Evolutionary conservation across 2,797 vertebrate genomes (phyloP), one percentile per base, ranked within the genome.

Genomic region (Gila robusta): DNA sequence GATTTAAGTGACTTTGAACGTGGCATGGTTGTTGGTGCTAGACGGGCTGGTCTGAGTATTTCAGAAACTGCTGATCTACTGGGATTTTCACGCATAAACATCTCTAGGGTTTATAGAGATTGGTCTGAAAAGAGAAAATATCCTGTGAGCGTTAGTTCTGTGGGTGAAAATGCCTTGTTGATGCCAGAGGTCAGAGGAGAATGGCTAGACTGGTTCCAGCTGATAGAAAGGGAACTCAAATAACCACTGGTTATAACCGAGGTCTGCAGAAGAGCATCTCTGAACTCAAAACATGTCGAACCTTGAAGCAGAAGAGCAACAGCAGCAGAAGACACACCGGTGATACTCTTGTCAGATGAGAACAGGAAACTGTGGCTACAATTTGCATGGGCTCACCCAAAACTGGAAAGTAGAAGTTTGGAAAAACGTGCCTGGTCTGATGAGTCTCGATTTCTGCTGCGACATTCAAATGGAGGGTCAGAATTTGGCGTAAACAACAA

Each of bases 401-500:
- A 28, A 64, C 6, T 16, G 5, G 5, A 64, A 12, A 64, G 14
- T 6, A 64, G 26, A 49, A 49, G 14, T 5, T 49, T 16, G 47
- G 47, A 49, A 49, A 49, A 49, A 49, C 14, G 4, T 5, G 4
- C 14, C 47, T 49, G 47, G 47, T 62, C 4, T 62, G 10, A 26
- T 23, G 23, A 62, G 56, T 26, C 23, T 62, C 10, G 23, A 14
- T 39, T 62, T 78, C 35, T 16, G 6, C 56, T n/a, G 56, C 1
- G 10, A 32, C 14, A 66, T 32, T 66, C 26, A 66, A 16, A 66
- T 17, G 28, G 14, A 32, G 64, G 14, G 73, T 85, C 69, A 89
- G 76, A 90, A 86, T 90, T 87, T 83, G 47, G 56, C 23, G n/a
- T 88, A 76, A 88, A 88, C 67, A 88, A 85, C 87, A 90, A 90